phyloP scores from a whole-genome alignment of 2,888 invertebrate genomes.

The Tethea ocularis region DNA sequence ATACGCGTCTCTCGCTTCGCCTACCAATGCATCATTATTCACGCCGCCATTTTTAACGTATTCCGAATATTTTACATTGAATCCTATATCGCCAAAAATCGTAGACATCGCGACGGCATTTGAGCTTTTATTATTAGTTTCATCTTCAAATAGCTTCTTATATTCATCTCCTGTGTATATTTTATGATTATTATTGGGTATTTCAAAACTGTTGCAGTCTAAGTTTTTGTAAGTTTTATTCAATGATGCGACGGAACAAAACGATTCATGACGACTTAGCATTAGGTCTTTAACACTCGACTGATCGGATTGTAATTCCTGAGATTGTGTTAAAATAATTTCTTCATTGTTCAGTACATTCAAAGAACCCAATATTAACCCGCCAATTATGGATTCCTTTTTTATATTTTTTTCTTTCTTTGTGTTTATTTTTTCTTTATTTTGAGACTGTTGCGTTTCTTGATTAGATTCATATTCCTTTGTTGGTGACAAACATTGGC shows the following conservation, averaged over 20 bases:
- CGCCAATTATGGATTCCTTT: slow-evolving; percentile 33
- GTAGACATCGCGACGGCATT: slow-evolving; percentile 52
- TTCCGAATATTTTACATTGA: slow-evolving; percentile 57
- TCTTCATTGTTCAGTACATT: slow-evolving; percentile 61
- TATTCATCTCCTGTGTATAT: slow-evolving; percentile 51
- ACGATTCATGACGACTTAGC: slow-evolving; percentile 42
- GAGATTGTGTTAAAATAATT: slow-evolving; percentile 26
- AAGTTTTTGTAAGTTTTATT: slow-evolving; percentile 65
- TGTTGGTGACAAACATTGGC: slow-evolving; percentile 9
- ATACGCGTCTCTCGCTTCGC: slow-evolving; percentile 36
- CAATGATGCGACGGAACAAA: slow-evolving; percentile 53
- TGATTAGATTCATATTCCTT: background rate
- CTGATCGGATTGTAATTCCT: slow-evolving; percentile 28
- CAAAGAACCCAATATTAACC: slow-evolving; percentile 55
- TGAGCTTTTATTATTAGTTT: slow-evolving; percentile 13
- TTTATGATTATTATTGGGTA: slow-evolving; percentile 30
- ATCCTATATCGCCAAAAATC: slow-evolving; percentile 65
- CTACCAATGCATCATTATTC: slow-evolving; percentile 26
- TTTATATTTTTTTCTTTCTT: slow-evolving; percentile 12
- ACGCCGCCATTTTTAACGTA: slow-evolving; percentile 41
- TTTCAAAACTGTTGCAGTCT: slow-evolving; percentile 59
- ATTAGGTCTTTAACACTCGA: slow-evolving; percentile 28
- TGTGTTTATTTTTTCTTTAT: slow-evolving; percentile 10
- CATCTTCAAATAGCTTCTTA: slow-evolving; percentile 47
- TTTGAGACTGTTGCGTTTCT: background rate